Evolutionary conservation across 2,888 invertebrate genomes (phyloP).

Genomic region (Chromoteleia sp.): DNA sequence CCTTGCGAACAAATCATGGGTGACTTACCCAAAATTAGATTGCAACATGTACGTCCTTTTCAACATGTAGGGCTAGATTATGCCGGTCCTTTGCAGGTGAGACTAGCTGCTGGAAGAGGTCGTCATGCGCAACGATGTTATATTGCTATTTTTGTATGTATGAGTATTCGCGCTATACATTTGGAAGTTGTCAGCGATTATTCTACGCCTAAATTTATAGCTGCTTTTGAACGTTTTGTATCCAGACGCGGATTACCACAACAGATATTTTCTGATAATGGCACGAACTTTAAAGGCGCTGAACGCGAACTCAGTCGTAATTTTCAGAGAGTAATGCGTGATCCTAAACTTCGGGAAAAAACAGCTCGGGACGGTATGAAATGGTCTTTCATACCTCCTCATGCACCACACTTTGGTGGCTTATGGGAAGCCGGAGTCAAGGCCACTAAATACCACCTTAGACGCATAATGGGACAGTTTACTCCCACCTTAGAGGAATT

Average conservation of each 20-base stretch:
- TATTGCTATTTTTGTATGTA: slow-evolving; percentile 20
- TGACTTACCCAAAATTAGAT: slow-evolving; percentile 58
- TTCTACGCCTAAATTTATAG: neutral
- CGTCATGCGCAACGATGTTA: slow-evolving; percentile 8
- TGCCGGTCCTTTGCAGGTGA: slow-evolving; percentile 69
- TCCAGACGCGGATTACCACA: slow-evolving; percentile 18
- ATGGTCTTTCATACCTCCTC: slow-evolving; percentile 50
- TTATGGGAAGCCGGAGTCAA: too few relatives aligned
- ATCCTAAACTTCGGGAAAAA: neutral
- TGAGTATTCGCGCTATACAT: slow-evolving; percentile 19
- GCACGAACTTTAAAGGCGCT: slow-evolving; percentile 50
- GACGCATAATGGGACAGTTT: neutral
- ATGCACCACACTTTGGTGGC: slow-evolving; percentile 10
- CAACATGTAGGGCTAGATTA: slow-evolving; percentile 71
- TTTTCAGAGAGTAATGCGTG: slow-evolving; percentile 15
- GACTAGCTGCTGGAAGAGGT: slow-evolving; percentile 61
- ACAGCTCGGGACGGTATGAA: neutral
- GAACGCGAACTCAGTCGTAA: slow-evolving; percentile 31
- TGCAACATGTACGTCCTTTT: too few relatives aligned
- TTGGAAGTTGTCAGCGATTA: slow-evolving; percentile 16
- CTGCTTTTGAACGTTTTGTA: slow-evolving; percentile 22
- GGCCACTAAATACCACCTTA: slow-evolving; percentile 5
- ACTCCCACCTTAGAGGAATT: slow-evolving; percentile 19
- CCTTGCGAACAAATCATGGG: slow-evolving; percentile 69
- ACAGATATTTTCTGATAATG: slow-evolving; percentile 53